Conservation (phyloP, 1,140 invertebrate species). For the Bombus breviceps region DNA sequence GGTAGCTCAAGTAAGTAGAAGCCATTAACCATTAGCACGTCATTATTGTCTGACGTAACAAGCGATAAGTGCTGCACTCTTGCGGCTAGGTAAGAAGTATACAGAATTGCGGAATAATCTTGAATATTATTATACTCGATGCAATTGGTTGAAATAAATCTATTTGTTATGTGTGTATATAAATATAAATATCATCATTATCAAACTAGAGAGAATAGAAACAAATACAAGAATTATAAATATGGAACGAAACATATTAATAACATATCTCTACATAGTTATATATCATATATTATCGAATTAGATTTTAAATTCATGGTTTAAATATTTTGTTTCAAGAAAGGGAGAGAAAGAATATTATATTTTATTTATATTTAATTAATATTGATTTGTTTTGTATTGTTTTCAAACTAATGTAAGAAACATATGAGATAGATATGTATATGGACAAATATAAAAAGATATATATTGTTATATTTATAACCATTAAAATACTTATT, state of each 20-base stretch:
- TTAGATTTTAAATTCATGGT: neutral
- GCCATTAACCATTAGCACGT: constrained; percentile 77
- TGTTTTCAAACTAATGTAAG: no score
- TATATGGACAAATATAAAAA: no score
- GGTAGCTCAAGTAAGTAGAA: constrained; percentile 71
- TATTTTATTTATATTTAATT: no score
- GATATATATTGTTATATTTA: neutral
- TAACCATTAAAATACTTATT: neutral
- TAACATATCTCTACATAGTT: neutral
- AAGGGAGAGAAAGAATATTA: neutral
- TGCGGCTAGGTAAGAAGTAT: neutral
- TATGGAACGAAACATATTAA: neutral
- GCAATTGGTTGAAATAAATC: constrained; percentile 24
- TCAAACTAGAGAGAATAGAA: neutral
- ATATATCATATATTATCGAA: neutral
- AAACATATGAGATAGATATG: no score
- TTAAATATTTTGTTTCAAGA: neutral
- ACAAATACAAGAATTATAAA: neutral
- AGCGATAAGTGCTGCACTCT: constrained; percentile 63
- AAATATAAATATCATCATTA: neutral
- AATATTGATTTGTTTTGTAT: neutral
- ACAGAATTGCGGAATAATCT: constrained; percentile 15
- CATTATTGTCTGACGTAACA: constrained; percentile 72
- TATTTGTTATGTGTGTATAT: neutral
- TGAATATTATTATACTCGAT: constrained; percentile 8